Evolutionary conservation across 2,113 vertebrate genomes (phyloP), one percentile per base, ranked within the genome.

Genomic region (Zapus hudsonius): DNA sequence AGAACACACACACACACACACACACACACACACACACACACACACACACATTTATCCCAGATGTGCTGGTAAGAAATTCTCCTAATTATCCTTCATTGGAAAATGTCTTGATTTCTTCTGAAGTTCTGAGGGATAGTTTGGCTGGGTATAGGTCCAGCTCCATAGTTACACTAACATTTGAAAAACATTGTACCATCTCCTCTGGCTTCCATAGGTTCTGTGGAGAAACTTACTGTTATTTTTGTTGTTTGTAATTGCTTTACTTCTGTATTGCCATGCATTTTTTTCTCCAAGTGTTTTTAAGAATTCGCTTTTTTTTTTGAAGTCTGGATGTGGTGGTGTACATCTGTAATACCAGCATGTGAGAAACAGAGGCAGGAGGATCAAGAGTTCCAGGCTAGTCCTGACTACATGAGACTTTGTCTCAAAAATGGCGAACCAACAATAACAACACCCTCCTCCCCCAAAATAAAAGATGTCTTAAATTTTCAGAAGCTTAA

Each of bases 41-140:
- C n/a, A n/a, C 33, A 29, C 12, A 29, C 75, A 70, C 4, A 82
- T 91, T 86, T 66, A 86, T 52, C 5, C 31, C 70, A 66, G 61
- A 16, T 80, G 59, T 84, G 8, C 17, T 19, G 11, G 7, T 8
- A 44, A 22, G 44, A 64, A 38, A 31, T 57, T 76, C 40, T 66
- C 10, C 44, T 63, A 59, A 10, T 69, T 59, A 83, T 55, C 4
- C 23, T 69, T 70, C 42, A 29, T 42, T 36, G 38, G 63, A 16
- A 40, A 17, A 89, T 64, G n/a, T 61, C 64, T 93, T 79, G 7
- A 87, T 76, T 75, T 73, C 17, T 72, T 89, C n/a, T n/a, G n/a
- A 89, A 76, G 76, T 75, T 63, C 19, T 23, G 31, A 55, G 38
- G 13, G 57, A 4, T 27, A 47, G 1, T 85, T n/a, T n/a, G n/a